phyloP scores from a whole-genome alignment of 2,888 invertebrate species.

The Halocaridina rubra region DNA sequence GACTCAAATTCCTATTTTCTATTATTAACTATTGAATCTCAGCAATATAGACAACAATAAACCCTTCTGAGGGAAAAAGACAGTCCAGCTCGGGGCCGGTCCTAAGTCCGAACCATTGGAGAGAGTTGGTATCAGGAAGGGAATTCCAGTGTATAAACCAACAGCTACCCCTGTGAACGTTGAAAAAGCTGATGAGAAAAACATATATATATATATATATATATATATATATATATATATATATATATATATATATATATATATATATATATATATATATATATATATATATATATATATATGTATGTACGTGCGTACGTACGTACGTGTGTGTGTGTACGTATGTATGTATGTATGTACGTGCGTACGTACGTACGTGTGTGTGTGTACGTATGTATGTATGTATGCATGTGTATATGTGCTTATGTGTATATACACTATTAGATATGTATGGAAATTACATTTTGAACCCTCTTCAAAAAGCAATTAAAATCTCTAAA shows the following conservation, averaged over 20 bases:
- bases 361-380: background rate
- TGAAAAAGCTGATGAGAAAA: background rate
- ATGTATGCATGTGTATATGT: background rate
- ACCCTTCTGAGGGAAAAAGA: too few relatives aligned
- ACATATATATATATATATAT: constrained; percentile 16
- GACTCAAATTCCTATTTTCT: too few relatives aligned
- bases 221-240: constrained; percentile 19
- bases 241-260: constrained; percentile 19
- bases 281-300: constrained; percentile 21
- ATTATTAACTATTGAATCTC: too few relatives aligned
- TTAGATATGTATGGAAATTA: constrained; percentile 6
- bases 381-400: background rate
- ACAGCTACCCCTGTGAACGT: too few relatives aligned
- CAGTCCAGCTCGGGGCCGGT: too few relatives aligned
- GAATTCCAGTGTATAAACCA: too few relatives aligned
- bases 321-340: background rate
- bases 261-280: constrained; percentile 15
- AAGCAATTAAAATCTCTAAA: too few relatives aligned
- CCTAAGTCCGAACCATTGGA: too few relatives aligned
- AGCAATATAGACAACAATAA: too few relatives aligned
- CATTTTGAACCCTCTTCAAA: too few relatives aligned
- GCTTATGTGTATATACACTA: background rate
- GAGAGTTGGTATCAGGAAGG: too few relatives aligned
- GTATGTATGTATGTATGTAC: background rate
- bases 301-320: background rate